Percentiles rank a stretch among this genome's conserved stretches.
Conservation (phyloP, 2,888 invertebrate species). For the Drosophila limbata region DNA sequence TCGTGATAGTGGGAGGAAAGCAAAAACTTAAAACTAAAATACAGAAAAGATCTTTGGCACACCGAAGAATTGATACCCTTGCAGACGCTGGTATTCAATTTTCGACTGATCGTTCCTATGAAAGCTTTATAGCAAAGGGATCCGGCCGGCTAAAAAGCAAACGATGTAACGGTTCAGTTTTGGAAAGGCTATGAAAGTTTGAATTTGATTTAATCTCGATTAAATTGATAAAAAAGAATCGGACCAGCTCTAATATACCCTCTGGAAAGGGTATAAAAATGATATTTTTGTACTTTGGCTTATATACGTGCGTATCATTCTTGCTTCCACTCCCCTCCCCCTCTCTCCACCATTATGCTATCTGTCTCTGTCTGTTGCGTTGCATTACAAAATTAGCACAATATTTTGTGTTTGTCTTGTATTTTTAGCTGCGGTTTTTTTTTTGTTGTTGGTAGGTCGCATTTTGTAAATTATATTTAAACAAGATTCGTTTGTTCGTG, state of each 20-base stretch:
- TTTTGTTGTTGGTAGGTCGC: constrained; percentile 32
- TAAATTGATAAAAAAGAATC: too few species aligned
- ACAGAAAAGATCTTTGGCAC: constrained; percentile 1
- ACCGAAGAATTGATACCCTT: not conserved
- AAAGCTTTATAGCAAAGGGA: too few species aligned
- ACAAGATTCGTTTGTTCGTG: constrained; percentile 48
- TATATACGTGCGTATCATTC: constrained; percentile 8
- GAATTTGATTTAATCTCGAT: too few species aligned
- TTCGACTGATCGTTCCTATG: too few species aligned
- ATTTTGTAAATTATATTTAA: constrained; percentile 74
- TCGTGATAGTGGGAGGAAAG: constrained; percentile 24
- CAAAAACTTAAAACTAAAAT: constrained; percentile 4
- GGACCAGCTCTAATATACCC: too few species aligned
- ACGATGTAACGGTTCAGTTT: too few species aligned
- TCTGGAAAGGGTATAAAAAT: not conserved
- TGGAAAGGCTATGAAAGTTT: too few species aligned
- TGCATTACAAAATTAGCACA: constrained; percentile 59
- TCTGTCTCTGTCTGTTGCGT: constrained; percentile 9
- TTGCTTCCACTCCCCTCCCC: not conserved
- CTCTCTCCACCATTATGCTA: constrained; percentile 1
- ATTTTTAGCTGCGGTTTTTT: constrained; percentile 70
- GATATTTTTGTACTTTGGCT: constrained; percentile 26
- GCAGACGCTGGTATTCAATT: too few species aligned
- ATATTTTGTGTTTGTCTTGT: constrained; percentile 52
- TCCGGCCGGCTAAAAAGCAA: too few species aligned